A percentile compares a stretch with the other conserved stretches of the same genome.
Evolutionary conservation across 2,113 vertebrate genomes (phyloP).

Genomic region (Meriones unguiculatus): DNA sequence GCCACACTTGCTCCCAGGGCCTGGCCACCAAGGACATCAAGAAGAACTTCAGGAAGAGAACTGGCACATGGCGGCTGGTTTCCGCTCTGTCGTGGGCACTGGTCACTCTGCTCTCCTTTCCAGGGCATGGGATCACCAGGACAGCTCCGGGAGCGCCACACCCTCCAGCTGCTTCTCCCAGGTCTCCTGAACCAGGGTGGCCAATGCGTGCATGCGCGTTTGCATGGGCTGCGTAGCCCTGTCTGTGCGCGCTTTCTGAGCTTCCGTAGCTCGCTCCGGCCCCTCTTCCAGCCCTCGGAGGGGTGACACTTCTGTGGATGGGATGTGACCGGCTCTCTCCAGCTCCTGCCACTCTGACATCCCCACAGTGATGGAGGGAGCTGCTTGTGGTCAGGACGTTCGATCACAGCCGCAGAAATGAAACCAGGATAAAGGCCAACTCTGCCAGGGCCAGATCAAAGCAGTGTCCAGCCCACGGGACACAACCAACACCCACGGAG

Average conservation of each 20-base stretch:
- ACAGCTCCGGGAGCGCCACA: not conserved
- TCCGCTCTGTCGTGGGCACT: too few species aligned
- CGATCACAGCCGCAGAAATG: not conserved
- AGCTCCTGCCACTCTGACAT: not conserved
- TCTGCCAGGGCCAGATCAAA: not conserved
- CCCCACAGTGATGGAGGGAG: not conserved
- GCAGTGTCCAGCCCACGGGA: not conserved
- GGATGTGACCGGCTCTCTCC: not conserved
- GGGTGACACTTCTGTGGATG: not conserved
- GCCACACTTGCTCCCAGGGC: not conserved
- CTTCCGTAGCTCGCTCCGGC: not conserved
- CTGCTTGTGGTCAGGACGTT: not conserved
- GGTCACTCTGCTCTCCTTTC: not conserved
- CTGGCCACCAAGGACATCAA: not conserved
- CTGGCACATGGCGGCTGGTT: not conserved
- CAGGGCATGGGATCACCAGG: not conserved
- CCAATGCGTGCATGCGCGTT: not conserved
- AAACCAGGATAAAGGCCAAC: not conserved
- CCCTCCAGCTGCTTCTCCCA: not conserved
- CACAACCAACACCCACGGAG: fast-evolving
- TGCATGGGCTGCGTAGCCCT: too few species aligned
- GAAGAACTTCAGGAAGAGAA: not conserved
- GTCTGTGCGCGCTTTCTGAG: not conserved
- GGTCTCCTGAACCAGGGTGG: not conserved
- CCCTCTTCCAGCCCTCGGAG: not conserved